Conservation (phyloP, 2,888 invertebrate genomes). For the Lasioglossum vierecki region DNA sequence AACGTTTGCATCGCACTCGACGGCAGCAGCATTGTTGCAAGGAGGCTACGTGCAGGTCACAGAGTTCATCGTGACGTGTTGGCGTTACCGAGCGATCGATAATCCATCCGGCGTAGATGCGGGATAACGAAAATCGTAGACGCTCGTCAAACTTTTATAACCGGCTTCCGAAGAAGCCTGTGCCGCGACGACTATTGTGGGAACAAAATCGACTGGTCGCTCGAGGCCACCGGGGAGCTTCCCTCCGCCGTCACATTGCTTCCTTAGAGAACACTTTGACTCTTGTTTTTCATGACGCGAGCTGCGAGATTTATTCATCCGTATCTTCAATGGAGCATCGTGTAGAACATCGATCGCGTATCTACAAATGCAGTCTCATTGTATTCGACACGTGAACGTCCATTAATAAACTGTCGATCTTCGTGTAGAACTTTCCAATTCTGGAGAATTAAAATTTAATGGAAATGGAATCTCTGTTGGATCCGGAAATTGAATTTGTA, state of each 20-base stretch:
- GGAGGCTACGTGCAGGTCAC: constrained; percentile 35
- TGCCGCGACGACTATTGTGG: constrained; percentile 1
- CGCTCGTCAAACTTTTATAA: constrained; percentile 67
- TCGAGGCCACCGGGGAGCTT: neutral
- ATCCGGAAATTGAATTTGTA: no score
- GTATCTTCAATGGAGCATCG: neutral
- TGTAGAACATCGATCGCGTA: neutral
- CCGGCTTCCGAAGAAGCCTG: constrained; percentile 4
- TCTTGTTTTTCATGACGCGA: neutral
- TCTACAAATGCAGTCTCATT: neutral
- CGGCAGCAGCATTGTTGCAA: constrained; percentile 47
- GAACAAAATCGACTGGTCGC: constrained; percentile 1
- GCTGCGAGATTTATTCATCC: neutral
- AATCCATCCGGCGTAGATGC: constrained; percentile 65
- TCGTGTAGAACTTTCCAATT: no score
- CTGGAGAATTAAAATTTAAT: no score
- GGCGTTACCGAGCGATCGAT: constrained; percentile 65
- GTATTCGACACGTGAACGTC: neutral
- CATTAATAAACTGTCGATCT: neutral
- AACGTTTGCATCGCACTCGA: constrained; percentile 57
- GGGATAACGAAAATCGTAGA: constrained; percentile 67
- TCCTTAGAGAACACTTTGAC: neutral
- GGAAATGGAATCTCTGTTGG: no score
- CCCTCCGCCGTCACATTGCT: neutral
- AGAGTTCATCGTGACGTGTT: constrained; percentile 31